Base-by-base conservation (phyloP, 2,113 vertebrate species). In the Hippoglossus stenolepis region DNA sequence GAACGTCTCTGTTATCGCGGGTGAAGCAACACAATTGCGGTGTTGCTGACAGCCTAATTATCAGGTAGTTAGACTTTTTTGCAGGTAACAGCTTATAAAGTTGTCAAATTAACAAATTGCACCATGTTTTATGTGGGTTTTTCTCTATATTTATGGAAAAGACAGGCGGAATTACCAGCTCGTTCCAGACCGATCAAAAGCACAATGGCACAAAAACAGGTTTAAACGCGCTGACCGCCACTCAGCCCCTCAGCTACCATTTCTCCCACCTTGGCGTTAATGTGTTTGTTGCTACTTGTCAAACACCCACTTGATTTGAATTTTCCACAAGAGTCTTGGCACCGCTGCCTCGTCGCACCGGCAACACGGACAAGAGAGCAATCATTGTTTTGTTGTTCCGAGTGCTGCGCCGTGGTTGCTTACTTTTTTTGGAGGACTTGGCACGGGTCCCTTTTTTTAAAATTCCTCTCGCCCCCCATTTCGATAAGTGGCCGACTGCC, bases 301-400 rank as follows among this genome's bases (percentile, higher is more conserved):
- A 85, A 92, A 91, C 90, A 91, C 86, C 91, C 92, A 93, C 92
- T 93, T 90, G 81, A 93, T 93, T 92, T 90, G 77, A 90, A 88
- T 91, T 82, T 88, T 85, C 84, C 82, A 86, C 68, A 70, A 92
- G 92, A 85, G 85, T 84, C 75, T 92, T 87, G 87, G 86, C 90
- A 90, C 78, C 38, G 53, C 63, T 82, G 86, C 88, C 83, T 87
- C 73, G 21, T 65, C 11, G 53, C 79, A 53, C 64, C 40, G 45
- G 83, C 81, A 85, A 71, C 76, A 83, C 40, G 79, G 75, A 83
- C 86, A 40, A 80, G 87, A 91, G 86, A 86, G 88, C 91, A 91
- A 83, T 90, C 87, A 89, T 75, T 91, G 81, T 90, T 91, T 80
- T 91, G 84, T 79, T 89, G 81, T 91, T 87, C 82, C 81, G 89